Evolutionary conservation across 2,113 vertebrate genomes (phyloP), one percentile per base, ranked within the genome.

Genomic region (Triplophysa siluroides): DNA sequence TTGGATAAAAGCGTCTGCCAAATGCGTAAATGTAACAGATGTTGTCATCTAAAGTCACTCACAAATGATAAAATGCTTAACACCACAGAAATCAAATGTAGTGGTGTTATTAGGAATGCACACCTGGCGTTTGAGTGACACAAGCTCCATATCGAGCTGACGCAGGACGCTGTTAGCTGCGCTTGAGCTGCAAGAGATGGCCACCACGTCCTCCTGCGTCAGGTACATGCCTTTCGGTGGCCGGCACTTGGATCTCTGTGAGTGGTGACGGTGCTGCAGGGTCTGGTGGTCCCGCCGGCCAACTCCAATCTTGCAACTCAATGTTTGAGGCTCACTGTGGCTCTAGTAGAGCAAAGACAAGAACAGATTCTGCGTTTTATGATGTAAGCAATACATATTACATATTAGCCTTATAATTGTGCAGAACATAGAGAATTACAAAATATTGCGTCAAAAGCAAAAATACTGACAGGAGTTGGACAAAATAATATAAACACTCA

Each of bases 211-310:
- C 88, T 99, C 98, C 89, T 97, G 97, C 70, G 93, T 98, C 88
- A 99, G 91, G 90, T 94, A 99, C 98, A 99, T 99, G 93, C 98
- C 97, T 91, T 98, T 98, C 5, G 98, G 98, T 0, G 97, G 97
- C 1, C 97, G 95, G 86, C 95, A 98, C 87, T 97, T 98, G 47
- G 96, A 95, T 7, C 97, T 94, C 86, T 98, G 96, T 2, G 94
- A 94, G 86, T 99, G 98, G 86, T 99, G 97, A 2, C 98, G 94
- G 86, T 99, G 97, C 84, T 95, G 95, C 84, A 98, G 93, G 50
- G 95, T 98, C 92, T 97, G 97, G 89, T 97, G 95, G 66, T 99
- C 98, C 85, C 98, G 93, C 78, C 97, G 94, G 69, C 96, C 97
- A 85, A 97, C 85, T 26, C 94, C 95, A 80, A 96, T 93, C 88